Percentiles rank a stretch among this genome's conserved stretches.
Evolutionary conservation across 2,113 vertebrate species (phyloP).

Genomic region (Tetrao urogallus): DNA sequence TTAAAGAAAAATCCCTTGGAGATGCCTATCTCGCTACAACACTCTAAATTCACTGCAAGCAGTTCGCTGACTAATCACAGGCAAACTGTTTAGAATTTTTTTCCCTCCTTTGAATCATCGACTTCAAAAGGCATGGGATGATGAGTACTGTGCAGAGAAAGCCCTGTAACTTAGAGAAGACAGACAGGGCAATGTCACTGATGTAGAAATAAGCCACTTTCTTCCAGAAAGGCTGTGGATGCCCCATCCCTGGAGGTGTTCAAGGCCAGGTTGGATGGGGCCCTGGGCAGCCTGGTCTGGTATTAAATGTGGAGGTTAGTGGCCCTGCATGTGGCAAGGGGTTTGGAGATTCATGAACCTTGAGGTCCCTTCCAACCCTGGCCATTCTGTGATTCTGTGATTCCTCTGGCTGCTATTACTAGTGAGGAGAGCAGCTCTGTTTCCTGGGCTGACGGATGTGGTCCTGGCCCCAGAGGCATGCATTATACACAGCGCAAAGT

Average conservation of each 20-base stretch:
- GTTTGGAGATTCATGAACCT: too few species aligned
- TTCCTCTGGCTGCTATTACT: constrained; percentile 29
- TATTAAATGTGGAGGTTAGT: too few species aligned
- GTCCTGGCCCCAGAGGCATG: constrained; percentile 14
- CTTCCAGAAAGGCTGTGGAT: not conserved
- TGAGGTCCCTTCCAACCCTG: too few species aligned
- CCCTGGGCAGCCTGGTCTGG: too few species aligned
- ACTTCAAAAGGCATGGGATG: not conserved
- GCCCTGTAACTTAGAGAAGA: not conserved
- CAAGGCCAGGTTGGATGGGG: too few species aligned
- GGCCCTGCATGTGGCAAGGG: too few species aligned
- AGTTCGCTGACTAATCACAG: not conserved
- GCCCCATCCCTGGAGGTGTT: too few species aligned
- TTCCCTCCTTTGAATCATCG: not conserved
- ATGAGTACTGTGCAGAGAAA: not conserved
- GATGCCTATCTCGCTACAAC: not conserved
- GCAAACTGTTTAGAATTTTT: not conserved
- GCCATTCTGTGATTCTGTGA: too few species aligned
- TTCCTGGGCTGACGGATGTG: not conserved
- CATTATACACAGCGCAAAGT: not conserved
- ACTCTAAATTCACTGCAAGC: not conserved
- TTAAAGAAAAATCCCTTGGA: not conserved
- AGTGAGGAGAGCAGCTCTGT: constrained; percentile 22
- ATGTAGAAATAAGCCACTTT: not conserved
- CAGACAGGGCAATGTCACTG: not conserved